These are phyloP conservation scores for Callopanchax toddi DNA, from an alignment of 2,113 vertebrate species.

Conservation along the genomic window DNA sequence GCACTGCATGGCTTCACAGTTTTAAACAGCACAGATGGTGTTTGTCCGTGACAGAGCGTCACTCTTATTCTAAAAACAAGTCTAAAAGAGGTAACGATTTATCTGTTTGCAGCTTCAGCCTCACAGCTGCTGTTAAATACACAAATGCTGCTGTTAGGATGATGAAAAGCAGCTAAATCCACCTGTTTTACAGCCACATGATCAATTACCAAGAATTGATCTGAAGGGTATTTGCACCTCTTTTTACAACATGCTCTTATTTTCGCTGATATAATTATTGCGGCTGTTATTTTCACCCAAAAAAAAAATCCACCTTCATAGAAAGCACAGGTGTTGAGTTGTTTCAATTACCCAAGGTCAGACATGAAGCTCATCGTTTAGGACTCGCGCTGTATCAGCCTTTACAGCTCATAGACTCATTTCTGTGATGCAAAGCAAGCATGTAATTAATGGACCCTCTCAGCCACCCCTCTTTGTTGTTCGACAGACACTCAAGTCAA, in stretches of 20 bases:
- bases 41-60: constrained; percentile 13
- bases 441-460: constrained; percentile 79
- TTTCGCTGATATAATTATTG: background rate
- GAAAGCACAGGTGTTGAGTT: constrained; percentile 58
- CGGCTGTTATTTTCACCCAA: background rate
- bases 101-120: background rate
- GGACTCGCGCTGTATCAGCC: constrained; percentile 66
- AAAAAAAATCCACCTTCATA: constrained; percentile 4
- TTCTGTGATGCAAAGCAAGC: constrained; percentile 77
- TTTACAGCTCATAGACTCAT: constrained; percentile 65
- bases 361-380: constrained; percentile 68
- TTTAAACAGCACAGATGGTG: constrained; percentile 33
- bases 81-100: background rate
- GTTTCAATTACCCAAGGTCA: constrained; percentile 76
- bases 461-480: constrained; percentile 77
- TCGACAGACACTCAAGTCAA: constrained; percentile 77
- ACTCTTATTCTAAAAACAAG: constrained; percentile 4
- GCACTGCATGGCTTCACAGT: constrained; percentile 44
- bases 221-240: background rate
- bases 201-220: background rate
- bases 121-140: background rate
- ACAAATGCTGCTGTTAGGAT: constrained; percentile 12
- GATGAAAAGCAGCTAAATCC: background rate
- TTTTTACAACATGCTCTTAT: background rate
- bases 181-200: constrained; percentile 36